A percentile compares a stretch with the other conserved stretches of the same genome.
phyloP scores from a whole-genome alignment of 2,113 vertebrate genomes.

The Centropus bengalensis region DNA sequence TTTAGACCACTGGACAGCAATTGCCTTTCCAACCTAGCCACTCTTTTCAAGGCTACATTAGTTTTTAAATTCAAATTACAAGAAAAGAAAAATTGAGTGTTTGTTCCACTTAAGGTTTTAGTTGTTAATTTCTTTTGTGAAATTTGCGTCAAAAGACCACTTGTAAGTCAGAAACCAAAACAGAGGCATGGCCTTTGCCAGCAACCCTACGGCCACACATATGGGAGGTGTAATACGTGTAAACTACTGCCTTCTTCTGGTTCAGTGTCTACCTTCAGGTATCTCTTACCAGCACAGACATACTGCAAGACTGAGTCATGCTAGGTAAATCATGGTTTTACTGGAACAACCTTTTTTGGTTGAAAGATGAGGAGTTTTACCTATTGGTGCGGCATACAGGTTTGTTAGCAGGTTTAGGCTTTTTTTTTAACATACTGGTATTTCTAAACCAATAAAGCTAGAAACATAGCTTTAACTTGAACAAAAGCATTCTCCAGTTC shows the following conservation, averaged over 20 bases:
- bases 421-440: neutral
- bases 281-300: neutral
- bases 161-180: neutral
- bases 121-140: neutral
- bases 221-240: neutral
- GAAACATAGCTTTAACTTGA: neutral
- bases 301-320: neutral
- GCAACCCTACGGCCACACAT: accelerated
- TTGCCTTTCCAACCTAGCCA: neutral
- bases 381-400: neutral
- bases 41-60: neutral
- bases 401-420: neutral
- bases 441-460: neutral
- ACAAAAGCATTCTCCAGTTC: neutral
- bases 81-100: neutral
- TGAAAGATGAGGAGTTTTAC: neutral
- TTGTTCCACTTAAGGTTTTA: neutral
- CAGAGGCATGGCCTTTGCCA: accelerated
- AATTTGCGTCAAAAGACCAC: neutral
- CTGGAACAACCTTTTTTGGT: neutral
- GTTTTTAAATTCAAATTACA: neutral
- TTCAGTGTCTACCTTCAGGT: neutral
- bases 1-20: neutral
- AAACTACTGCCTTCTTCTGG: neutral
- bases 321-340: neutral